Evolutionary conservation across 2,113 vertebrate species (phyloP), one percentile per base, ranked within the genome.

Genomic region (Orycteropus afer): DNA sequence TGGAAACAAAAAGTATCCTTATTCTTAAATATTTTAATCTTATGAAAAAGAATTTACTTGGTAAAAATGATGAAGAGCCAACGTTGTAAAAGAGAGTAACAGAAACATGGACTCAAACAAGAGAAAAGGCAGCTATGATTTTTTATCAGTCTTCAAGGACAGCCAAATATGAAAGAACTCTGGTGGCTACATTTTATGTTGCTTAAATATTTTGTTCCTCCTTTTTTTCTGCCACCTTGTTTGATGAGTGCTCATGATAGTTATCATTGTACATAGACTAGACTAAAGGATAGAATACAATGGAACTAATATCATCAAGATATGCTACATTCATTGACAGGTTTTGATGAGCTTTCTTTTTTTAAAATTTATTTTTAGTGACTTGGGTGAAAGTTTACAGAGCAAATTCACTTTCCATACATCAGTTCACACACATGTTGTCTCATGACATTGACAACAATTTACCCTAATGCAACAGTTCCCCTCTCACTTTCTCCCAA

Each of bases 91-190:
- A 73, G n/a, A 80, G 29, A 14, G 2, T 61, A 53, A 63, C 5
- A 29, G 10, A 22, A 37, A 32, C 5, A 47, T 9, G 27, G 37
- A 37, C 14, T 23, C 51, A 23, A 34, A 34, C 67, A 9, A 83
- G 53, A 53, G 34, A 25, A 25, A 45, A 10, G 3, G 13, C 0
- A 45, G 17, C 1, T 55, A 4, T n/a, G 18, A 49, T 59, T 25
- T 47, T 45, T 18, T 14, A 2, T 11, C 17, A 13, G 3, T 7
- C 12, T 37, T 40, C 25, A 20, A 7, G 29, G 7, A 1, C 3
- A 51, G 4, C 37, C 57, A 37, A 11, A 32, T 6, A 67, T 73
- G 0, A 2, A 86, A 29, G 17, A 2, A 18, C 22, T 45, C 2
- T 17, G 27, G 13, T 23, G n/a, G 5, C 23, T 32, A 34, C 57